Conservation (phyloP, 2,888 invertebrate genomes). For the Pilophorus perplexus region DNA sequence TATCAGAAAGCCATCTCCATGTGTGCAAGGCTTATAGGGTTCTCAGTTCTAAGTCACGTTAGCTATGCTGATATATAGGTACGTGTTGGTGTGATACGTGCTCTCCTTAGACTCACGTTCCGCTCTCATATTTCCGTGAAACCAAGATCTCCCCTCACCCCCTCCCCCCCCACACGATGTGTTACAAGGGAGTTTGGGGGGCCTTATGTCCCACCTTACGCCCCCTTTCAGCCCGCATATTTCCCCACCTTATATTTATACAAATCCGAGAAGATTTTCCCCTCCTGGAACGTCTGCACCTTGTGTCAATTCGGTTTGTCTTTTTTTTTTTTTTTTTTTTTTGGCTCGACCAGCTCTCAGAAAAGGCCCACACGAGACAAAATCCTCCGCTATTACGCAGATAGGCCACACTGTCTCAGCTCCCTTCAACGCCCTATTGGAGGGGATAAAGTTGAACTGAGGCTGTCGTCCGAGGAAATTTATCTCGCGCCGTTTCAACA, state of each 20-base stretch:
- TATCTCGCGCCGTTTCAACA: too few species aligned
- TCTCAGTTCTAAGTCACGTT: conserved; percentile 34
- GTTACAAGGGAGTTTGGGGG: not conserved
- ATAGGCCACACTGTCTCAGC: too few species aligned
- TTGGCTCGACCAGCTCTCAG: too few species aligned
- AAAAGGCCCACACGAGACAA: too few species aligned
- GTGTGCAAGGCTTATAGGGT: conserved; percentile 4
- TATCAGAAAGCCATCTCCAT: conserved; percentile 17
- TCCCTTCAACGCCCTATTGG: too few species aligned
- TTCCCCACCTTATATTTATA: conserved; percentile 32
- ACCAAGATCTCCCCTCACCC: not conserved
- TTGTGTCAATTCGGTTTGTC: not conserved
- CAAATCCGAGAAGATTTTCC: conserved; percentile 33
- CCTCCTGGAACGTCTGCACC: not conserved
- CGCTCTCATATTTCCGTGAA: conserved; percentile 28
- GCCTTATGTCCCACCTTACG: conserved; percentile 22
- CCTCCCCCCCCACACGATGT: too few species aligned
- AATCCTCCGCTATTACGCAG: too few species aligned
- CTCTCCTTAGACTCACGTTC: conserved; percentile 14
- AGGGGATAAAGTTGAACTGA: too few species aligned
- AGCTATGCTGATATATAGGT: conserved; percentile 31
- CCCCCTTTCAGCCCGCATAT: conserved; percentile 5
- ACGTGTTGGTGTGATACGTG: conserved; percentile 26
- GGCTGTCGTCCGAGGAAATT: too few species aligned
- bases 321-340: not conserved